Evolutionary conservation across 2,797 vertebrate genomes (phyloP).

Genomic region (Clamator glandarius): DNA sequence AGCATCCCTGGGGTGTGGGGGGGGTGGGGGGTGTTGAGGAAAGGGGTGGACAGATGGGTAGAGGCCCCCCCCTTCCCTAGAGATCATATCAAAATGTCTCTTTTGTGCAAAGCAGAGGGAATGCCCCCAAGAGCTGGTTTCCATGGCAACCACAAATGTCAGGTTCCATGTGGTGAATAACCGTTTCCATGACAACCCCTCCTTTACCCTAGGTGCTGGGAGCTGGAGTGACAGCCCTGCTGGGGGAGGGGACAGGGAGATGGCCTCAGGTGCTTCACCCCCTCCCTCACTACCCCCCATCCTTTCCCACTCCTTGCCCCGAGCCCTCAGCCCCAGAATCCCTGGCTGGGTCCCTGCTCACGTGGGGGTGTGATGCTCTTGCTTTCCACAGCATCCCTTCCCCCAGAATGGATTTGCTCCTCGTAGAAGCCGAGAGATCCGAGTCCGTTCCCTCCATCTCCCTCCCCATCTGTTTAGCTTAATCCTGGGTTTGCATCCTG

Average conservation of each 20-base stretch:
- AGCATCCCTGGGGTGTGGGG: too few species aligned
- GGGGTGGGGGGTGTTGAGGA: neutral
- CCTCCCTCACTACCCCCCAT: neutral
- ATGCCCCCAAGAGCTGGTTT: conserved; percentile 80
- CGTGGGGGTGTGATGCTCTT: neutral
- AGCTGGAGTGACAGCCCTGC: conserved; percentile 57
- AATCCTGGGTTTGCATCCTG: conserved; percentile 5
- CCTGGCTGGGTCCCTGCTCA: neutral
- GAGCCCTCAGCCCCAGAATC: neutral
- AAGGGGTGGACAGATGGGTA: conserved; percentile 13
- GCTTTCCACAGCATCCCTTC: neutral
- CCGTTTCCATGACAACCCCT: conserved; percentile 79
- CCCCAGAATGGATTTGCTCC: neutral
- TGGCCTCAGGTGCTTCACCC: conserved; percentile 30
- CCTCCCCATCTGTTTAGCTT: conserved; percentile 28
- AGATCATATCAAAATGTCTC: conserved; percentile 77
- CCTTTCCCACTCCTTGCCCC: neutral
- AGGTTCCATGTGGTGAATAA: conserved; percentile 81
- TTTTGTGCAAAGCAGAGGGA: conserved; percentile 76
- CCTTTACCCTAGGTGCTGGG: conserved; percentile 78
- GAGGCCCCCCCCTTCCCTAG: conserved; percentile 44
- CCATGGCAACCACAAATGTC: conserved; percentile 82
- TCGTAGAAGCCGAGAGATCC: neutral
- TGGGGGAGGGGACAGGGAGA: conserved; percentile 55
- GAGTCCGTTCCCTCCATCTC: neutral